Base-by-base conservation (phyloP, 2,797 vertebrate species). In the Melanotaenia nigrans region DNA sequence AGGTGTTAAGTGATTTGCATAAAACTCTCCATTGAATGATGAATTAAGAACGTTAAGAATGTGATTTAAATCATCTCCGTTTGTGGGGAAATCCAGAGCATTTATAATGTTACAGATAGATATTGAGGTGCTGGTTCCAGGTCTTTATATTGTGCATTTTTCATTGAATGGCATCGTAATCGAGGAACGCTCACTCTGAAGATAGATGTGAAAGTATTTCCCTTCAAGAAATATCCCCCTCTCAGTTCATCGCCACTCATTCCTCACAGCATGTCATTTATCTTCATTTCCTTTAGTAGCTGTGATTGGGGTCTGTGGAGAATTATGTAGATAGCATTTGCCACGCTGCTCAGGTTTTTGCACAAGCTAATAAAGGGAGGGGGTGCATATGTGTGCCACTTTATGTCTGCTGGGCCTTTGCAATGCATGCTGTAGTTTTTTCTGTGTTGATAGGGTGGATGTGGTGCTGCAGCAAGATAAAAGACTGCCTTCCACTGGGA, bases 281-380 rank as follows among this genome's bases (percentile, higher is more conserved):
- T 84, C 68, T 81, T 83, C 57, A 72, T 79, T 74, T 67, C 47
- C 61, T 84, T 79, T 25, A 83, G 86, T 85, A 76, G 64, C 78
- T 64, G 36, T 75, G 77, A 85, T 78, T 85, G 68, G 55, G 80
- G 61, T 76, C 51, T 57, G 58, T 30, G 54, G 82, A 73, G 66
- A 68, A 72, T 85, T 73, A 76, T 83, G 83, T 66, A 77, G 51
- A 78, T 75, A 60, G 47, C 22, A 75, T 72, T 73, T 49, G n/a
- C 32, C 58, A 54, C 1, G 1, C 58, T 14, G 22, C 53, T 8
- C 61, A 60, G 71, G 64, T 73, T 73, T 54, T 75, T 56, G 42
- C 82, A 68, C 81, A 54, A 81, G 85, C 61, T 68, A 65, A 84
- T 85, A 75, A 83, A 77, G 75, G 57, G 70, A 56, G 82, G 87